Evolutionary conservation across 2,888 invertebrate genomes (phyloP), one percentile per base, ranked within the genome.

Genomic region (Oeneis ivallda): DNA sequence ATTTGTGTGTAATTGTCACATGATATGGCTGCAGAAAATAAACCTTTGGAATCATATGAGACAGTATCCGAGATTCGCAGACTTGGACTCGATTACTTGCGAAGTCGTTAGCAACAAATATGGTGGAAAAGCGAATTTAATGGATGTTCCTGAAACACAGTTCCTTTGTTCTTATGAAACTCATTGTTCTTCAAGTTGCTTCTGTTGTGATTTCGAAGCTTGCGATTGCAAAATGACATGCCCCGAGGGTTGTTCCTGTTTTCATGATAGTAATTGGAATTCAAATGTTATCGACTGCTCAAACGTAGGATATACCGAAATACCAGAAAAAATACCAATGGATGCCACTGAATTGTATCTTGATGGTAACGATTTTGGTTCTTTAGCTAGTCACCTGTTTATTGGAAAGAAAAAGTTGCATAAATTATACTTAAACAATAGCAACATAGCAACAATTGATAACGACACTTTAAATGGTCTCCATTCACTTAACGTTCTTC

Each of bases 161-260:
- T 96, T 96, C 82, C 93, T 96, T 75, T 97, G 96, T 83, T 94
- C 94, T 13, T 96, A 96, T 87, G 94, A 95, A 79, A 94, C 95
- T 60, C 96, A 96, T 82, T 97, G 97, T 85, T 96, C 96, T 78
- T 94, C 96, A 13, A 92, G 95, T 70, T 97, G 97, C 82, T 96
- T 96, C 79, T 97, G 97, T 83, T 97, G 97, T 82, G 96, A 96
- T 77, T 97, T 96, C 86, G 96, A 96, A 82, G 96, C 96, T 50
- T 97, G 97, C 81, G 97, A 97, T 85, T 97, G 97, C 85, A 96
- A 96, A 90, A 96, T 96, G 95, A 95, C 95, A 49, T 97, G 97
- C 77, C 97, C 97, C 13, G 94, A 94, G 77, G 95, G 95, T 77
- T 97, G 97, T 85, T 95, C 95, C 59, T 97, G 97, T 82, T 97